These are phyloP conservation scores for Suricata suricatta DNA, from an alignment of 2,113 vertebrate genomes.

Conservation along the genomic window DNA sequence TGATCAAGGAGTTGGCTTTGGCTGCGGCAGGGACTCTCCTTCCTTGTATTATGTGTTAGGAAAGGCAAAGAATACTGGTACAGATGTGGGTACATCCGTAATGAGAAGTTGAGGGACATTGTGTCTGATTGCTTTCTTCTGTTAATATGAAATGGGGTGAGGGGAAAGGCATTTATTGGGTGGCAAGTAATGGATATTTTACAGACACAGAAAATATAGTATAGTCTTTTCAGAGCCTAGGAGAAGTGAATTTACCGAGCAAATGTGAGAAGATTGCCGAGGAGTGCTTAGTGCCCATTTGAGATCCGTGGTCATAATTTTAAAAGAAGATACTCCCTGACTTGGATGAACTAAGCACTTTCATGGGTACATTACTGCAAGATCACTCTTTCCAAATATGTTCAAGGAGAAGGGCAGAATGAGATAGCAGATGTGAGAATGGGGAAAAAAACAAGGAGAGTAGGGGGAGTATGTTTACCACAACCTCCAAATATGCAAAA, in stretches of 20 bases:
- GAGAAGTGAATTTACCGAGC: not conserved
- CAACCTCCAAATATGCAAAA: not conserved
- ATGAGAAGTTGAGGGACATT: not conserved
- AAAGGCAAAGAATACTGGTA: not conserved
- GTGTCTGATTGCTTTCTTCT: not conserved
- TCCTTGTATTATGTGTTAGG: not conserved
- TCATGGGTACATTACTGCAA: not conserved
- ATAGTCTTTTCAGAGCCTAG: not conserved
- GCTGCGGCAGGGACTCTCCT: not conserved
- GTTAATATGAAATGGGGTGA: not conserved
- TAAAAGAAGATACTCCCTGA: not conserved
- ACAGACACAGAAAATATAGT: not conserved
- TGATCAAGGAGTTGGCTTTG: not conserved
- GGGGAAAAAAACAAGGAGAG: not conserved
- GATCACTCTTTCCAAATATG: not conserved
- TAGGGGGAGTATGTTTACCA: not conserved
- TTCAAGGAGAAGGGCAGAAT: not conserved
- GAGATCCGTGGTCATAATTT: conserved; percentile 2
- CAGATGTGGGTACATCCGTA: not conserved
- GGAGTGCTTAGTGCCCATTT: not conserved
- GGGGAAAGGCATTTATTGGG: not conserved
- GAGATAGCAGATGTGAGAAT: not conserved
- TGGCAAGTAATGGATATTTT: not conserved
- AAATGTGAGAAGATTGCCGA: not conserved
- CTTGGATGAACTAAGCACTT: not conserved